These are phyloP conservation scores for Argyra leucocephala DNA, from an alignment of 2,888 invertebrate genomes.

Conservation along the genomic window DNA sequence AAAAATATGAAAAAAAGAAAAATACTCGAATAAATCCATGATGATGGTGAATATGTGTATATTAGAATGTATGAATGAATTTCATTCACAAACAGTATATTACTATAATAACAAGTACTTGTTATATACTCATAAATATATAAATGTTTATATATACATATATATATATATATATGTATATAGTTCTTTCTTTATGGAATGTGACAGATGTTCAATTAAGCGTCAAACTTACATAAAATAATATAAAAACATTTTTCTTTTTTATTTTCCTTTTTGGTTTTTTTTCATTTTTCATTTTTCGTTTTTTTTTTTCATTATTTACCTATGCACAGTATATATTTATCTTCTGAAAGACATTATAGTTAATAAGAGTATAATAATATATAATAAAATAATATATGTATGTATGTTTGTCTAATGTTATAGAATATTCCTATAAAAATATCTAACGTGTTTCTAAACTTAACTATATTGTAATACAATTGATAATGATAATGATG, in stretches of 20 bases:
- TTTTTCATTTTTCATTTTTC: too few relatives aligned
- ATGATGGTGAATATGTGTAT: too few relatives aligned
- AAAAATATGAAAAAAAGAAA: too few relatives aligned
- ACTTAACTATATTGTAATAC: background rate
- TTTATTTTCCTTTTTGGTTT: too few relatives aligned
- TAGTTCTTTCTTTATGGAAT: background rate
- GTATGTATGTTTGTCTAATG: background rate
- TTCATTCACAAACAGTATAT: background rate
- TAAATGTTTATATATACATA: background rate
- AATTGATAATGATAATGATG: too few relatives aligned
- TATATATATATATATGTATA: background rate
- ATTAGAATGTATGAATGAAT: background rate
- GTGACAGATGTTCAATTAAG: conserved; percentile 12
- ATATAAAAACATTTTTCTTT: background rate
- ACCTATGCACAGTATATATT: background rate
- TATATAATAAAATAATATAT: too few relatives aligned
- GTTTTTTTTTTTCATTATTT: too few relatives aligned
- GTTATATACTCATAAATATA: background rate
- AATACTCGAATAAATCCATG: too few relatives aligned
- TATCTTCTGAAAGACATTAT: background rate
- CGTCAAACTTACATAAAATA: background rate
- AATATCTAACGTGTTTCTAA: background rate
- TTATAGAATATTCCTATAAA: too few relatives aligned
- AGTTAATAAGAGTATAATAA: too few relatives aligned
- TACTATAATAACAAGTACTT: background rate